Base-by-base conservation (phyloP, 1,140 invertebrate species). In the Pteromalus puparum region DNA sequence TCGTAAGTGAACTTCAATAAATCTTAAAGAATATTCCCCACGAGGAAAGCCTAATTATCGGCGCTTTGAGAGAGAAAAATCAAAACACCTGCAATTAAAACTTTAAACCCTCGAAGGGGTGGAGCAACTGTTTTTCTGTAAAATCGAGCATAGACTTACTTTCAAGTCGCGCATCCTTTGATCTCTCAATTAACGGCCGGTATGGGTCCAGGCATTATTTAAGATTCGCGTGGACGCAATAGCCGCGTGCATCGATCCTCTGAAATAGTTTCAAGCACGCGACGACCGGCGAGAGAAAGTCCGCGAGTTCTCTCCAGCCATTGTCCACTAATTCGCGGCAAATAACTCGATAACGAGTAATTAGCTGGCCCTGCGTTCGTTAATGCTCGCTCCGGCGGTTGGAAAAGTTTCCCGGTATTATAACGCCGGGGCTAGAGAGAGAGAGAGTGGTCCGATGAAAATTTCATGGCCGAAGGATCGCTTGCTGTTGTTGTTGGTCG, bases 321-420 rank as follows among this genome's bases (percentile, higher is more conserved):
- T 82, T 75, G 81, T 82, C 81, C 73, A 42, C 81, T 82, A 67
- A 82, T 82, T 82, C 81, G 81, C 13, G 70, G 81, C 72, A 82
- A 82, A n/a, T n/a, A n/a, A 82, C 81, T 82, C 81, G 73, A 82
- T 82, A 82, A 82, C 81, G 81, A 82, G 81, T 82, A 82, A 82
- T 82, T 82, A 82, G 81, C 68, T 82, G 53, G 53, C 46, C 30
- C 72, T 67, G 72, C 73, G 21, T 75, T 75, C 81, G 72, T 65
- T 75, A 75, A 82, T 75, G 72, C 30, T 65, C 46, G 72, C 9
- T n/a, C 53, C 53, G 18, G 21, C 21, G 21, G 53, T 48, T 28
- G 28, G 72, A 75, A 76, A 82, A 82, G 81, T 67, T 82, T 24
- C 28, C 13, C 18, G 72, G n/a, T 73, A 30, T 82, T 82, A 65